A percentile compares a stretch with the other conserved stretches of the same genome.
Evolutionary conservation across 2,797 vertebrate genomes (phyloP).

Genomic region (Lerista edwardsae): DNA sequence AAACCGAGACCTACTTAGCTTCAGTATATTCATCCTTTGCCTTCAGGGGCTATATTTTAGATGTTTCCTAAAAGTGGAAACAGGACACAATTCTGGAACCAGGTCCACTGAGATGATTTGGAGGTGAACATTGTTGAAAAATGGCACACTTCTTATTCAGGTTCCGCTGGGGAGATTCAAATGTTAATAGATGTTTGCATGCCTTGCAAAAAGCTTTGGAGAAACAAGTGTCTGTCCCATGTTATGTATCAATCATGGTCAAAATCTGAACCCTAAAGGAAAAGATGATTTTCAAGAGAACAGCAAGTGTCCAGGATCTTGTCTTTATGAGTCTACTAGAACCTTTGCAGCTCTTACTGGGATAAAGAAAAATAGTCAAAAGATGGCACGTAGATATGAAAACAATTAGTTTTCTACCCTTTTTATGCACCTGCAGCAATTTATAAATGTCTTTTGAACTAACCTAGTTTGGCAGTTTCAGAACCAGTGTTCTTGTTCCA

Average conservation of each 20-base stretch:
- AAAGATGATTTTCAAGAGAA: background rate
- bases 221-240: background rate
- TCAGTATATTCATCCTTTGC: too few relatives aligned
- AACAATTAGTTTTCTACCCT: background rate
- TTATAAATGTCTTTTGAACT: slow-evolving; percentile 7
- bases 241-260: background rate
- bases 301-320: background rate
- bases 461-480: background rate
- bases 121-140: background rate
- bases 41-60: too few relatives aligned
- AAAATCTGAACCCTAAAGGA: background rate
- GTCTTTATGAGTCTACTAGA: background rate
- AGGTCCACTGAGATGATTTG: background rate
- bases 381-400: background rate
- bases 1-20: too few relatives aligned
- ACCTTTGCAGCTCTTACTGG: slow-evolving; percentile 12
- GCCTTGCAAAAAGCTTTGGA: background rate
- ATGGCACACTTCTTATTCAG: background rate
- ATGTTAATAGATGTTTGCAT: background rate
- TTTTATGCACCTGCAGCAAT: background rate
- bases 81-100: background rate
- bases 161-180: background rate
- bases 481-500: slow-evolving; percentile 1
- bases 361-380: background rate
- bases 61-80: background rate